Evolutionary conservation across 2,888 invertebrate genomes (phyloP).

Genomic region (Rapana venosa): DNA sequence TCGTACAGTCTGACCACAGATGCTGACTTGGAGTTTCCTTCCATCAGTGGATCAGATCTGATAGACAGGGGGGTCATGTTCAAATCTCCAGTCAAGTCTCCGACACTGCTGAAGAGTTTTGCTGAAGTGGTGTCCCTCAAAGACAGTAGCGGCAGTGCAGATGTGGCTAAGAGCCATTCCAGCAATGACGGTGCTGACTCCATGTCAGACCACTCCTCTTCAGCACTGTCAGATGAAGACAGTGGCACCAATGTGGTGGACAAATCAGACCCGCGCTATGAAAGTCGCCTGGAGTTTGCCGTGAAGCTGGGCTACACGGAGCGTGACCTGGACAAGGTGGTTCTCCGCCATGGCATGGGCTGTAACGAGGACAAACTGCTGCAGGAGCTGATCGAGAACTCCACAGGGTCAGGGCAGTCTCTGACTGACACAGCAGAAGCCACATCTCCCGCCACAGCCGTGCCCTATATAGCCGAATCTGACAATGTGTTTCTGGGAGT

Average conservation of each 20-base stretch:
- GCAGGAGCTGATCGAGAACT: constrained; percentile 89
- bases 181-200: not conserved
- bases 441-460: not conserved
- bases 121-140: constrained; percentile 9
- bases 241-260: not conserved
- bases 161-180: not conserved
- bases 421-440: not conserved
- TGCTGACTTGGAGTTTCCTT: constrained; percentile 7
- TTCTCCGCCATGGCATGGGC: constrained; percentile 90
- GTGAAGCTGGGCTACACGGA: constrained; percentile 95
- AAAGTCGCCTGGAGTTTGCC: constrained; percentile 90
- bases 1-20: constrained; percentile 14
- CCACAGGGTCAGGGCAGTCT: constrained; percentile 17
- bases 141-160: not conserved
- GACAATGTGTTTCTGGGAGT: constrained; percentile 34
- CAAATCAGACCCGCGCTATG: constrained; percentile 63
- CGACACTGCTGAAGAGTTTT: not conserved
- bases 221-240: constrained; percentile 22
- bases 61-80: not conserved
- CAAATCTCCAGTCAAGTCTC: not conserved
- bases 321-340: constrained; percentile 88
- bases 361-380: constrained; percentile 92
- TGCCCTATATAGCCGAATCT: constrained; percentile 13
- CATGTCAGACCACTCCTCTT: not conserved
- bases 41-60: not conserved